Conservation (phyloP, 2,797 vertebrate species). For the Momotus momota region DNA sequence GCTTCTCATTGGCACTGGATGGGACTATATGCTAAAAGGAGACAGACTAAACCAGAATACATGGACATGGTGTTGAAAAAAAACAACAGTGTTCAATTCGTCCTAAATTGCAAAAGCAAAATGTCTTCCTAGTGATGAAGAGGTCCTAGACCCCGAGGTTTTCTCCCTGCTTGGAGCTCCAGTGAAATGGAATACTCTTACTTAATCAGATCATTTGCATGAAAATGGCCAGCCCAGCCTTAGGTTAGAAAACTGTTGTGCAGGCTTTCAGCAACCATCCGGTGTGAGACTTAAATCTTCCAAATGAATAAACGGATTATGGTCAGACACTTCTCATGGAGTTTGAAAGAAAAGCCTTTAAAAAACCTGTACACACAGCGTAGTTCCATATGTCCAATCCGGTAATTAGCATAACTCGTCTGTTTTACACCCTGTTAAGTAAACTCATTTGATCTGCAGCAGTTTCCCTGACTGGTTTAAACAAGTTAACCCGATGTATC, state of each 20-base stretch:
- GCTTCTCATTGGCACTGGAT: background rate
- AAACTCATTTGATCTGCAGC: slow-evolving; percentile 28
- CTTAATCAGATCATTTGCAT: background rate
- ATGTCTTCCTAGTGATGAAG: background rate
- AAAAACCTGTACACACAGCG: background rate
- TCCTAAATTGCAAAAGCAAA: background rate
- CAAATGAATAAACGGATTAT: background rate
- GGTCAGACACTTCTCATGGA: background rate
- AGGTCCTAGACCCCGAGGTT: background rate
- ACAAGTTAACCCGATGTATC: background rate
- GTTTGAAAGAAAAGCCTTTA: slow-evolving; percentile 27
- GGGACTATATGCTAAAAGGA: background rate
- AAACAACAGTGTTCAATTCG: background rate
- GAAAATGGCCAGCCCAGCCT: background rate
- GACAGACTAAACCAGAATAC: background rate
- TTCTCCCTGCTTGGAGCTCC: background rate
- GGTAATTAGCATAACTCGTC: background rate
- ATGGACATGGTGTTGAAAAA: background rate
- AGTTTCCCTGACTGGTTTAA: slow-evolving; percentile 37
- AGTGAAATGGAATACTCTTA: background rate
- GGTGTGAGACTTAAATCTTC: background rate
- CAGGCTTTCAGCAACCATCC: background rate
- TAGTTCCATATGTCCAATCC: slow-evolving; percentile 2
- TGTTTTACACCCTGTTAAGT: slow-evolving; percentile 26
- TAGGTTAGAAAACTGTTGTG: background rate